A percentile compares a stretch with the other conserved stretches of the same genome.
Conservation (phyloP, 2,797 vertebrate species). For the Podargus strigoides region DNA sequence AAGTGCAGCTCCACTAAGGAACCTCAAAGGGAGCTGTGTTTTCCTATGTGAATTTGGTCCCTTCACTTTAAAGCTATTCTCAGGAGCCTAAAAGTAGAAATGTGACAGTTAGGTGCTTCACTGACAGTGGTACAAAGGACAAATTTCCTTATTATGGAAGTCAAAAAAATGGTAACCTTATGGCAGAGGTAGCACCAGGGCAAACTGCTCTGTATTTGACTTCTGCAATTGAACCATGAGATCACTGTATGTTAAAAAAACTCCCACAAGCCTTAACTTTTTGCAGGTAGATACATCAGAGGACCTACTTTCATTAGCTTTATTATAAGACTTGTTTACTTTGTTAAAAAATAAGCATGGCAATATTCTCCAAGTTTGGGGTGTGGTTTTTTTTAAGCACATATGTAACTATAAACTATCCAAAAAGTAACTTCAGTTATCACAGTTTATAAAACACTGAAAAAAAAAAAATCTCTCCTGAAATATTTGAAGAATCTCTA, state of each 20-base stretch:
- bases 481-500: constrained; percentile 16
- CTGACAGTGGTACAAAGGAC: not conserved
- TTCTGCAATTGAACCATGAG: not conserved
- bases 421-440: not conserved
- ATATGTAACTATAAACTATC: not conserved
- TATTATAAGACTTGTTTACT: not conserved
- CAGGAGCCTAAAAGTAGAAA: not conserved
- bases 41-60: not conserved
- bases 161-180: not conserved
- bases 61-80: not conserved
- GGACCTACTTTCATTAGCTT: not conserved
- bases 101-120: not conserved
- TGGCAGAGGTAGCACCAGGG: not conserved
- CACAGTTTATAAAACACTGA: not conserved
- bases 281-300: not conserved
- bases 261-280: not conserved
- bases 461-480: not conserved
- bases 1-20: not conserved
- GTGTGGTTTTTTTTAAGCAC: not conserved
- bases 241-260: not conserved
- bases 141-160: not conserved
- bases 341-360: not conserved
- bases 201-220: not conserved
- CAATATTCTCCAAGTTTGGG: not conserved
- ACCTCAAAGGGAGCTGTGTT: not conserved